Conservation (phyloP, 2,113 vertebrate genomes). For the Equus quagga region DNA sequence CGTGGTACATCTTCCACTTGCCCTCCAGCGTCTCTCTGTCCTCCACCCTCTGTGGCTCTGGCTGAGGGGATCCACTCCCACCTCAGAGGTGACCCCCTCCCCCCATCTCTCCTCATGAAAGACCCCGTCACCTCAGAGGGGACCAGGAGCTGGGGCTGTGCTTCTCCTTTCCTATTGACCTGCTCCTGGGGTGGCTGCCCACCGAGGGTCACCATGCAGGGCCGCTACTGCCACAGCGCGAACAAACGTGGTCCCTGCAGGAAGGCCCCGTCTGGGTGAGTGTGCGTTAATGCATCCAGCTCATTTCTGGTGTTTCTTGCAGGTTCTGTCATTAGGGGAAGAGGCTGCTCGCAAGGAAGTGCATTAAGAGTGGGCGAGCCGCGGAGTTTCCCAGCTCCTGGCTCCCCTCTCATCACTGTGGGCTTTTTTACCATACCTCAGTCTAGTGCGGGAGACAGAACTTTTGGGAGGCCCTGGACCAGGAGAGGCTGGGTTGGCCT, state of each 20-base stretch:
- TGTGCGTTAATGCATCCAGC: background rate
- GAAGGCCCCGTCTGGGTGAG: background rate
- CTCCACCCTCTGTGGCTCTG: background rate
- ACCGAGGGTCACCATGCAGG: background rate
- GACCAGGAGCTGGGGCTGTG: background rate
- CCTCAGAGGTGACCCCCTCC: background rate
- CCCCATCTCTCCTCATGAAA: background rate
- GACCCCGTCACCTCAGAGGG: background rate
- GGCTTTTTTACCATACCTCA: background rate
- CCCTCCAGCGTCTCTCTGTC: background rate
- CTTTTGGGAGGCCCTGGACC: background rate
- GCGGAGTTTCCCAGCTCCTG: background rate
- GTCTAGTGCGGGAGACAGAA: too few relatives aligned
- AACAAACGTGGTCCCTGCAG: background rate
- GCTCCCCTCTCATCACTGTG: accelerated
- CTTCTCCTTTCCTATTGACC: too few relatives aligned
- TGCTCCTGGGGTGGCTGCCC: background rate
- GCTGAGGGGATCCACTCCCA: too few relatives aligned
- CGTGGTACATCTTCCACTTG: background rate
- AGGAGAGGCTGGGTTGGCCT: background rate
- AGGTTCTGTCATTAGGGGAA: background rate
- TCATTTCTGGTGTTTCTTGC: background rate
- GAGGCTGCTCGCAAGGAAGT: background rate
- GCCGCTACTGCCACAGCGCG: background rate
- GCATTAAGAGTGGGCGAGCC: accelerated